Evolutionary conservation across 2,888 invertebrate species (phyloP), one percentile per base, ranked within the genome.

Genomic region (Cheilosia vernalis): DNA sequence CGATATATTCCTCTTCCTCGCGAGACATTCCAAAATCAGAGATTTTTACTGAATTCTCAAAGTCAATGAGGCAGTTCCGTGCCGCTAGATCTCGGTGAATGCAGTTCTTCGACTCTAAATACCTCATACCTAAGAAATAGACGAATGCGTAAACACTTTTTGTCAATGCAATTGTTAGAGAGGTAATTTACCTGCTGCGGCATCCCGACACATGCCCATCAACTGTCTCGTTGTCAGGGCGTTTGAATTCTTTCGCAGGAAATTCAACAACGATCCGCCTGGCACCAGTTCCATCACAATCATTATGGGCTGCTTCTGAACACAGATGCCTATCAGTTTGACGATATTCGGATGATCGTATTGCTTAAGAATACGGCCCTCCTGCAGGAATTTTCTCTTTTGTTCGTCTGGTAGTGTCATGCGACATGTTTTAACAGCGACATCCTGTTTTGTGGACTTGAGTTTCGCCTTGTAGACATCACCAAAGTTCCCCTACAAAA

Each of bases 1-100:
- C 92, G 83, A 97, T 98, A 89, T 99, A 99, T 91, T 98, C 98
- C 91, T 98, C 97, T 90, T 98, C 98, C 91, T 98, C 98, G 33
- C 98, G 93, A 0, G 98, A 98, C 98, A 99, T 99, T 87, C 98
- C 98, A 93, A 98, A 99, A 93, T 99, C 98, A 0, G 98, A 98
- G 90, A 99, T 99, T 93, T 99, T 99, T 4, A 98, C 98, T 70
- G 95, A 95, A 89, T 96, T 96, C 88, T 97, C 96, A 89, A 96
- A 95, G 84, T 95, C 95, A 93, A 92, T 90, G 42, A 92, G 90
- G 88, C 98, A 98, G 93, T 98, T 99, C 88, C 98, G 94, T 0
- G 98, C 98, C 0, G 98, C 98, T 88, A 99, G 93, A 93, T 99
- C 98, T 83, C 98, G 94, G 92, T 99, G 98, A 90, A 99, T 98